Evolutionary conservation across 2,888 invertebrate species (phyloP).

Genomic region (Peribatodes rhomboidaria): DNA sequence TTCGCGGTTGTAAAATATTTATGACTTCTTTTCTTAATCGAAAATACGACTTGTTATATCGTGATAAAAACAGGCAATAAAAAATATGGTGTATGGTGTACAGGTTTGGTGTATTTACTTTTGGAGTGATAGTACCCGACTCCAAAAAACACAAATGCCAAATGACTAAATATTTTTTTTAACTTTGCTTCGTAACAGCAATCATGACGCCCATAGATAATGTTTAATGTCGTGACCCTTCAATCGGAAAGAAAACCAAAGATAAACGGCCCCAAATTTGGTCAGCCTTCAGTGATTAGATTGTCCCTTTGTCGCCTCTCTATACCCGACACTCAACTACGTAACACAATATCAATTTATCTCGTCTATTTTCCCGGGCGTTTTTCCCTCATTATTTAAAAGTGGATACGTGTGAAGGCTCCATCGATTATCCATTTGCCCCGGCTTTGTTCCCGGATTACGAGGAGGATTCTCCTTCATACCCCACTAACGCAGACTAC

Average conservation of each 20-base stretch:
- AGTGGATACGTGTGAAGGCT: slow-evolving; percentile 61
- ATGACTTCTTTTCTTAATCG: too few species aligned
- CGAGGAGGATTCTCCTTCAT: slow-evolving; percentile 45
- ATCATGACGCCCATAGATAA: background rate
- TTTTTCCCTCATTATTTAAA: slow-evolving; percentile 61
- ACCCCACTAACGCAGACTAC: slow-evolving; percentile 22
- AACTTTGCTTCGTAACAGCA: background rate
- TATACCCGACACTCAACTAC: slow-evolving; percentile 14
- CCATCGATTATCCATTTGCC: slow-evolving; percentile 70
- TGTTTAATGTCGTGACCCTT: background rate
- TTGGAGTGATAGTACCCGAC: too few species aligned
- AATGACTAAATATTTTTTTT: background rate
- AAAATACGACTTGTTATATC: too few species aligned
- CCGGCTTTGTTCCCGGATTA: slow-evolving; percentile 60
- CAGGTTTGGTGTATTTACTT: too few species aligned
- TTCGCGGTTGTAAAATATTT: too few species aligned
- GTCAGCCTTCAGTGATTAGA: slow-evolving; percentile 20
- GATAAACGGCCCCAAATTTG: slow-evolving; percentile 2
- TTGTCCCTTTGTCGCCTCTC: slow-evolving; percentile 13
- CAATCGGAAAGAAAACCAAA: slow-evolving; percentile 5
- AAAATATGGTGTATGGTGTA: too few species aligned
- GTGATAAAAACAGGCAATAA: too few species aligned
- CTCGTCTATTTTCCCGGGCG: slow-evolving; percentile 45
- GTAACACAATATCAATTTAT: slow-evolving; percentile 46
- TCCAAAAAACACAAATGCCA: too few species aligned